phyloP scores from a whole-genome alignment of 2,888 invertebrate genomes.

The Mythimna loreyi region DNA sequence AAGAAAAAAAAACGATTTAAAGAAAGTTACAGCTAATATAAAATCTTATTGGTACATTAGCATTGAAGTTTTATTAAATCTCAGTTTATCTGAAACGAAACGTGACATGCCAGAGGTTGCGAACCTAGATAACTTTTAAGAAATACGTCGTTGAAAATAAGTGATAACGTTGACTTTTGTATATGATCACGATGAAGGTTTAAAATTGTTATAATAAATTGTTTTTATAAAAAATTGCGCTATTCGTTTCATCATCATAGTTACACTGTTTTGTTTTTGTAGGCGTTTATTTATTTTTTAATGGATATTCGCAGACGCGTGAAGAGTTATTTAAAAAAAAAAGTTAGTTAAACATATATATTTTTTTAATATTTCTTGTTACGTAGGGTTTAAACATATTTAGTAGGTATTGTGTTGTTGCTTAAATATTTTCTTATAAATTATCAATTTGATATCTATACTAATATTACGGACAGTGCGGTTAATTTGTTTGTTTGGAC shows the following conservation, averaged over 20 bases:
- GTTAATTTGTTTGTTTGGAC: too few relatives aligned
- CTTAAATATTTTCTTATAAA: neutral
- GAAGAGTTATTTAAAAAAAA: neutral
- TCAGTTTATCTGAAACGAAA: constrained; percentile 35
- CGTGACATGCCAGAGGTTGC: constrained; percentile 40
- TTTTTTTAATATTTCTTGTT: neutral
- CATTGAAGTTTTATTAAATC: constrained; percentile 25
- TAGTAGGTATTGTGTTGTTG: neutral
- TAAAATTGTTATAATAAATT: constrained; percentile 14
- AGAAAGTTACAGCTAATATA: too few relatives aligned
- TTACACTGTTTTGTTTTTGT: neutral
- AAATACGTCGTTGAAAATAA: constrained; percentile 31
- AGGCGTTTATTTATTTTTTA: neutral
- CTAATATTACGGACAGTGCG: too few relatives aligned
- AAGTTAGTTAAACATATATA: neutral
- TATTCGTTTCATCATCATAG: constrained; percentile 27
- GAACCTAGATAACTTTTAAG: constrained; percentile 46
- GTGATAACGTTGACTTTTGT: constrained; percentile 19
- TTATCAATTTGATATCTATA: too few relatives aligned
- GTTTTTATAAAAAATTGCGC: constrained; percentile 2
- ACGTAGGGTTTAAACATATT: too few relatives aligned
- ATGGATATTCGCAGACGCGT: neutral
- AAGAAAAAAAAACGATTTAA: too few relatives aligned
- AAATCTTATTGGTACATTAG: neutral
- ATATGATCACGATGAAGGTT: constrained; percentile 18